A percentile compares a stretch with the other conserved stretches of the same genome.
Conservation (phyloP, 2,797 vertebrate genomes). For the Onychomys torridus region DNA sequence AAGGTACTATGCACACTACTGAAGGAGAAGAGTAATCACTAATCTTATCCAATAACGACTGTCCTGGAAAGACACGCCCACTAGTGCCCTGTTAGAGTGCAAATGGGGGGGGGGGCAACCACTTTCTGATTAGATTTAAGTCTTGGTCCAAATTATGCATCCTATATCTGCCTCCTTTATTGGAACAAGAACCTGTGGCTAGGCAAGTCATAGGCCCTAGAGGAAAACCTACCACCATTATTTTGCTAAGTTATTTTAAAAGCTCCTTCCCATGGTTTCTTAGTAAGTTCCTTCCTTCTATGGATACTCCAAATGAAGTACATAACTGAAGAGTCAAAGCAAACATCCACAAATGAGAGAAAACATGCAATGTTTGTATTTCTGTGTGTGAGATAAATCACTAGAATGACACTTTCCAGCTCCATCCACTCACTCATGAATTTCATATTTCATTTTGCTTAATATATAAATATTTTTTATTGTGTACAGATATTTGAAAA, state of each 20-base stretch:
- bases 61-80: background rate
- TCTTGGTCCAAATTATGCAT: background rate
- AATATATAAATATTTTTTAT: background rate
- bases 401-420: background rate
- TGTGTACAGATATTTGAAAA: background rate
- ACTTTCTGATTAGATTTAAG: background rate
- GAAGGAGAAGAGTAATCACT: background rate
- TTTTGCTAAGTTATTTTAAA: background rate
- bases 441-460: background rate
- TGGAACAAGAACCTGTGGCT: background rate
- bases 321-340: background rate
- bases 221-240: background rate
- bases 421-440: background rate
- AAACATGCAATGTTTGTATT: background rate
- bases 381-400: background rate
- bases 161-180: background rate
- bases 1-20: background rate
- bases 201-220: background rate
- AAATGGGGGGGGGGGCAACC: background rate
- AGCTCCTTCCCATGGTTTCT: background rate
- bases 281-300: background rate
- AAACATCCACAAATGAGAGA: background rate
- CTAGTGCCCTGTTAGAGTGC: too few relatives aligned
- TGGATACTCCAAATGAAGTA: background rate
- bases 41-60: background rate